Evolutionary conservation across 1,140 invertebrate species (phyloP), one percentile per base, ranked within the genome.

Genomic region (Scaptomyza graminum): DNA sequence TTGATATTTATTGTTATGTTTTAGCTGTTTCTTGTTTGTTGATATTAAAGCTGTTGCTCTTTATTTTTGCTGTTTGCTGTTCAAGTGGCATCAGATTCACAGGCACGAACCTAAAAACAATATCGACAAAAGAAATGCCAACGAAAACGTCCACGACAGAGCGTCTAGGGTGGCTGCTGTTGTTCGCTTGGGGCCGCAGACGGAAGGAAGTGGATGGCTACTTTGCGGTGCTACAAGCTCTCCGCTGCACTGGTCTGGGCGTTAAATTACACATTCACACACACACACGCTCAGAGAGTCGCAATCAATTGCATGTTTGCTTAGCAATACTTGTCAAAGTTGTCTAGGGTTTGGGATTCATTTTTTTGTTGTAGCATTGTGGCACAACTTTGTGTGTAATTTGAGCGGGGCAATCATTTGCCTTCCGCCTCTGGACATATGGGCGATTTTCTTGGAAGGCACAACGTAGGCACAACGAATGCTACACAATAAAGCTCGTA

Each of bases 291-390:
- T 56, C 8, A 22, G 22, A 22, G 55, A 62, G 56, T 68, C 66
- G 62, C 66, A 80, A 74, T 79, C 70, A 87, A 87, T 87, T 87
- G 78, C 82, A 76, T 87, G 82, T 87, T 87, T 87, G 82, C 82
- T 82, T 87, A 67, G 83, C 82, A 88, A 87, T 87, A 87, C 81
- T 88, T 87, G 82, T 87, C 83, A 88, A 77, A 80, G 82, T 78
- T 88, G 83, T 88, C 82, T 87, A 79, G 82, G 74, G 78, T 80
- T 34, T 75, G 64, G 51, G 51, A 5, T 39, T 31, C 28, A 1
- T 39, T 34, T 34, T 9, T 34, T 7, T n/a, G n/a, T 7, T 34
- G 6, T 34, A 8, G 31, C 31, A 9, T 2, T 8, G 31, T 34
- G 31, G 75, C 47, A 67, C 83, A 79, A 88, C 66, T 61, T 82